phyloP scores from a whole-genome alignment of 1,140 invertebrate genomes.

The Neocloeon triangulifer region DNA sequence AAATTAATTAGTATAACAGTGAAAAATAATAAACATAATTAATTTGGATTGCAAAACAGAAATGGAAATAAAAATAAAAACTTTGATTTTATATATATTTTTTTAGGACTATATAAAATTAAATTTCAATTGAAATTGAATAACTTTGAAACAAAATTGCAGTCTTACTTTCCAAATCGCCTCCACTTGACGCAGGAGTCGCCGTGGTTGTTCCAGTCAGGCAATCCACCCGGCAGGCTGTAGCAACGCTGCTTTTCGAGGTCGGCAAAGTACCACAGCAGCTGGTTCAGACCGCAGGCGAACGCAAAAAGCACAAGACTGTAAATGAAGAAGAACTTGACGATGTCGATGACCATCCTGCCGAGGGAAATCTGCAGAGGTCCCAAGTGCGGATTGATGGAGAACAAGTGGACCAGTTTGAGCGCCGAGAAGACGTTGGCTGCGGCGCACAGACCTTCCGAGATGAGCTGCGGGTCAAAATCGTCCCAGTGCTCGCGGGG shows the following conservation, averaged over 20 bases:
- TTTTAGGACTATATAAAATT: not conserved
- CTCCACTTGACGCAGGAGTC: constrained; percentile 60
- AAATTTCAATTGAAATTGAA: not conserved
- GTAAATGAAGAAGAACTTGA: constrained; percentile 76
- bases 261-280: constrained; percentile 77
- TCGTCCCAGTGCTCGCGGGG: constrained; percentile 72
- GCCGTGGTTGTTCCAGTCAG: constrained; percentile 36
- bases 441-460: constrained; percentile 83
- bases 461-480: constrained; percentile 83
- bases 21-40: too few species aligned
- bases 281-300: constrained; percentile 64
- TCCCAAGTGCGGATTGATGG: constrained; percentile 73
- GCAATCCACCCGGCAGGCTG: constrained; percentile 25
- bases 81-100: not conserved
- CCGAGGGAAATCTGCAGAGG: constrained; percentile 67
- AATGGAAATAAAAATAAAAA: not conserved
- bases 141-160: not conserved
- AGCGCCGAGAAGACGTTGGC: constrained; percentile 76
- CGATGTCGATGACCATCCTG: constrained; percentile 67
- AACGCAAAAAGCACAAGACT: constrained; percentile 62
- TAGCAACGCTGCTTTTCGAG: constrained; percentile 56
- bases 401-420: constrained; percentile 75
- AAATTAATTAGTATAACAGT: too few species aligned
- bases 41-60: too few species aligned
- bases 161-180: constrained; percentile 29